These are phyloP conservation scores for Lagopus leucura DNA, from an alignment of 2,113 vertebrate species.

Conservation along the genomic window DNA sequence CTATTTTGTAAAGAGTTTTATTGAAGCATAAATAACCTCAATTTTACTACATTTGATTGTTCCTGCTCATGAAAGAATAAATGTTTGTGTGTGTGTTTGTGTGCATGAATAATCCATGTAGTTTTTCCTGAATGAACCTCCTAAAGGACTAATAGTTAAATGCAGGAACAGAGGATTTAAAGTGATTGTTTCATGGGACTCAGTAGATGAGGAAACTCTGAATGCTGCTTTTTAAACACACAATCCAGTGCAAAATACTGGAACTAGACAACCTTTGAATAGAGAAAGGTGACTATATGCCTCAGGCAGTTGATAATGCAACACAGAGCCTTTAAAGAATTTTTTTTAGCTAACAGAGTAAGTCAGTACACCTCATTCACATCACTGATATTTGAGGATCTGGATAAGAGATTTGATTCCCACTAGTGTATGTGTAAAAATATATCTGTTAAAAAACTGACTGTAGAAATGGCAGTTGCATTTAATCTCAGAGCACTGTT, in stretches of 20 bases:
- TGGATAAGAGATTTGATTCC: not conserved
- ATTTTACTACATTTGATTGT: slow-evolving; percentile 33
- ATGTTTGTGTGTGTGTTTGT: not conserved
- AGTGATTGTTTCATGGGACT: not conserved
- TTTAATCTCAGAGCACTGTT: not conserved
- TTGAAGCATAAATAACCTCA: slow-evolving; percentile 37
- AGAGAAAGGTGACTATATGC: not conserved
- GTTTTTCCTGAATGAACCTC: slow-evolving; percentile 25
- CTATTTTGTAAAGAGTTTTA: slow-evolving; percentile 27
- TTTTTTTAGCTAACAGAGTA: not conserved
- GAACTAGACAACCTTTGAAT: not conserved
- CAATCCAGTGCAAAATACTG: not conserved
- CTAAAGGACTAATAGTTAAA: slow-evolving; percentile 19
- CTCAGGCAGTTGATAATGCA: not conserved
- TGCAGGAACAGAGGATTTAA: not conserved
- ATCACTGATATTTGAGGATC: not conserved
- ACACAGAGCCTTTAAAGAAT: not conserved
- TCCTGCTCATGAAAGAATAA: slow-evolving; percentile 48
- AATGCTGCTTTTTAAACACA: not conserved
- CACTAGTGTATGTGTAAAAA: not conserved
- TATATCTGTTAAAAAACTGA: not conserved
- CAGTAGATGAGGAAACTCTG: not conserved
- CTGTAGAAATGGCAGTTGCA: not conserved
- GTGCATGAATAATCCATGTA: slow-evolving; percentile 41
- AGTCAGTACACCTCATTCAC: not conserved